phyloP scores from a whole-genome alignment of 2,888 invertebrate genomes.

The Barypeithes pellucidus region DNA sequence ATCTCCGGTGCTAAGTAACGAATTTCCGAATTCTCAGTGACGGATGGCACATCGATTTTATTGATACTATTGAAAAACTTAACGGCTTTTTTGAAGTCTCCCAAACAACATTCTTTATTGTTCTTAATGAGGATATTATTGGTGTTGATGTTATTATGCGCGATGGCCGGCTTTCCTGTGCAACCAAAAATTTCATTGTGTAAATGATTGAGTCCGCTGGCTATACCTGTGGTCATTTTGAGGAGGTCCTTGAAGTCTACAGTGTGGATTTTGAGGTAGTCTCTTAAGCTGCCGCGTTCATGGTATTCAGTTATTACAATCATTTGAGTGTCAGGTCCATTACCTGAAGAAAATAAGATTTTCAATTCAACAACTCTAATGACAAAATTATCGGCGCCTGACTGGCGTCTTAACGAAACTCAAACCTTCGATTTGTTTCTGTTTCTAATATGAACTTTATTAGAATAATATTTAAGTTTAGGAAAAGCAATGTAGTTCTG shows the following conservation, averaged over 20 bases:
- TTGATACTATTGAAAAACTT: constrained; percentile 40
- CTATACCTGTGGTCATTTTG: constrained; percentile 51
- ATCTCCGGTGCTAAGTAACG: constrained; percentile 57
- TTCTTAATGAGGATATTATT: constrained; percentile 56
- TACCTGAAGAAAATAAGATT: constrained; percentile 13
- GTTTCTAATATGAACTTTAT: too few relatives aligned
- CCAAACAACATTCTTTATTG: constrained; percentile 55
- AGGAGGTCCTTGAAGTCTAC: constrained; percentile 46
- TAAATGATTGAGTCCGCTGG: constrained; percentile 53
- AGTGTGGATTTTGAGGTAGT: constrained; percentile 51
- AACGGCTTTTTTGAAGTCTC: constrained; percentile 55
- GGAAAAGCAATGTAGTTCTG: not conserved
- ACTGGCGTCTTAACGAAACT: too few relatives aligned
- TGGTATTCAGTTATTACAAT: constrained; percentile 55
- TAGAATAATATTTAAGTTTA: too few relatives aligned
- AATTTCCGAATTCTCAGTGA: constrained; percentile 36
- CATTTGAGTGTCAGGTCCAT: constrained; percentile 38
- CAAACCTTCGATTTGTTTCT: too few relatives aligned
- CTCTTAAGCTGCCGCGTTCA: constrained; percentile 51
- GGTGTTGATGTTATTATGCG: constrained; percentile 57
- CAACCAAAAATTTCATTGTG: constrained; percentile 57
- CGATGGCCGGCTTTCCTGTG: constrained; percentile 54
- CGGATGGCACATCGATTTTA: constrained; percentile 43
- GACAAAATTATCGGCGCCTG: too few relatives aligned
- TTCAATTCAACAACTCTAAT: too few relatives aligned